Evolutionary conservation across 2,113 vertebrate genomes (phyloP), one percentile per base, ranked within the genome.

Genomic region (Vulpes lagopus): DNA sequence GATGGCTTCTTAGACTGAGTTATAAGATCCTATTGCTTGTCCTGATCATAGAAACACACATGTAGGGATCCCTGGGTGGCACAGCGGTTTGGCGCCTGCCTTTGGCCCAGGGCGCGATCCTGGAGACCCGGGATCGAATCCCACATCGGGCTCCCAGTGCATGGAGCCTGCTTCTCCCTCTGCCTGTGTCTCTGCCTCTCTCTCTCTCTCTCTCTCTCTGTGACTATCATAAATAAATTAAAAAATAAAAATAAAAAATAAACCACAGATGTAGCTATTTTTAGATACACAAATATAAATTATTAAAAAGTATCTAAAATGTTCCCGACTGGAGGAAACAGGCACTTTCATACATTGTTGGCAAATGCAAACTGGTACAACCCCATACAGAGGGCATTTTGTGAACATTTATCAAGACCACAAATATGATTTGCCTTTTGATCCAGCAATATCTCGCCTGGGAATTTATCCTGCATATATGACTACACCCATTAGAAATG

Each of bases 291-390:
- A 92, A 43, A 59, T 38, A 16, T 25, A 93, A 83, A 82, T 94
- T 88, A 59, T 74, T 67, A 22, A 90, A 67, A 94, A 64, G 15
- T 38, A 94, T 69, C 51, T 91, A 84, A 80, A 92, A 89, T 78
- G 35, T 62, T 71, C 38, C 32, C 85, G n/a, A 64, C 64, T 82
- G 10, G n/a, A 53, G 25, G 7, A 62, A 57, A 51, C 51, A 69
- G 73, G 23, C 19, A 60, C 12, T 92, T 19, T 62, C 19, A 81
- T 53, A 62, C 4, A n/a, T 0, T 69, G 7, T 5, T 67, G 51
- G 23, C 59, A 92, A 88, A 85, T n/a, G 16, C 38, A 71, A 69
- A 81, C 32, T 60, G 60, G 38, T n/a, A 49, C 30, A 88, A 74
- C 49, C 57, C 43, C 2, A 64, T 25, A 65, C 11, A 23, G 30